These are phyloP conservation scores for Charadrius vociferus DNA, from an alignment of 2,113 vertebrate genomes.

Conservation along the genomic window DNA sequence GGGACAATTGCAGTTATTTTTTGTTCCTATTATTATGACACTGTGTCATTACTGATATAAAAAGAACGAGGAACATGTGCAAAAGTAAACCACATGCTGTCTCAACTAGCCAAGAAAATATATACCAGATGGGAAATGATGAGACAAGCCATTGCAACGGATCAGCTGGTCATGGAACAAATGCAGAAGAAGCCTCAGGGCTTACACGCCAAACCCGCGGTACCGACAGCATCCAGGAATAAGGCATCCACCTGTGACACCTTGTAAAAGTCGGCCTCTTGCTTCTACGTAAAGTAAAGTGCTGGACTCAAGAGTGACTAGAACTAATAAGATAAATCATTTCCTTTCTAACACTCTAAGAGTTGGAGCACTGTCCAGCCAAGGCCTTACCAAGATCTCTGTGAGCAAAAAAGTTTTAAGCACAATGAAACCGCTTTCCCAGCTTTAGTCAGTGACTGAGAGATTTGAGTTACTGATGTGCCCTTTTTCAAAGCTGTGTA, in stretches of 20 bases:
- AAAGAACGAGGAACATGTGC: conserved; percentile 59
- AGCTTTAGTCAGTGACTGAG: neutral
- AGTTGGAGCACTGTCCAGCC: neutral
- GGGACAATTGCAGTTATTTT: neutral
- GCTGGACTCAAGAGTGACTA: neutral
- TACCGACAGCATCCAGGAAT: neutral
- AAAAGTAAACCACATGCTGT: conserved; percentile 51
- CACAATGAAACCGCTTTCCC: neutral
- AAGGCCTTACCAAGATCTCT: neutral
- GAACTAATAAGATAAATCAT: neutral
- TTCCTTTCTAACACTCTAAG: neutral
- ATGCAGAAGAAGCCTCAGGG: neutral
- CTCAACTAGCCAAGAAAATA: conserved; percentile 56
- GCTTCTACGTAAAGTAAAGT: neutral
- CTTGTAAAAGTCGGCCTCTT: neutral
- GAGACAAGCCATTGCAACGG: neutral
- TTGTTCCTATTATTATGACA: conserved; percentile 42
- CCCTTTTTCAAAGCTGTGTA: neutral
- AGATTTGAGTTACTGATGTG: neutral
- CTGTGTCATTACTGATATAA: conserved; percentile 57
- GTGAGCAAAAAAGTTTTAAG: neutral
- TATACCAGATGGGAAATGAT: conserved; percentile 40
- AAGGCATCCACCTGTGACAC: neutral
- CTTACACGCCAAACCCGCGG: neutral
- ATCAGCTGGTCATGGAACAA: neutral